Evolutionary conservation across 2,113 vertebrate genomes (phyloP).

Genomic region (Mormoops blainvillei): DNA sequence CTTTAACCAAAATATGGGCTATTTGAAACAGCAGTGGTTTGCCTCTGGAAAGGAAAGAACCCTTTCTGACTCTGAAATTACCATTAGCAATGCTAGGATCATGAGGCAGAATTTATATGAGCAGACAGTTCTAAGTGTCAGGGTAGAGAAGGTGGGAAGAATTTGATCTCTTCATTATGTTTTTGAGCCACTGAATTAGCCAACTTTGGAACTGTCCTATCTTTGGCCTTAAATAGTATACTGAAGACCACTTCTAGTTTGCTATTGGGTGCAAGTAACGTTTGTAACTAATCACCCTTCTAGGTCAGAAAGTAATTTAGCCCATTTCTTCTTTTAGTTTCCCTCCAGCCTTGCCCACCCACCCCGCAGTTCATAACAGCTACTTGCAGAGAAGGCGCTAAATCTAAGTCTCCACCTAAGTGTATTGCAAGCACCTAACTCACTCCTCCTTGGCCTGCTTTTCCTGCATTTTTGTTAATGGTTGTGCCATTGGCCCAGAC

Average conservation of each 20-base stretch:
- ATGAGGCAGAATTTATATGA: conserved; percentile 23
- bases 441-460: not conserved
- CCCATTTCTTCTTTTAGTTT: conserved; percentile 7
- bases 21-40: not conserved
- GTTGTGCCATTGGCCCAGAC: not conserved
- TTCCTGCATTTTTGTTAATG: not conserved
- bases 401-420: not conserved
- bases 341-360: not conserved
- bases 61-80: conserved; percentile 2
- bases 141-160: not conserved
- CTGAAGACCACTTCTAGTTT: not conserved
- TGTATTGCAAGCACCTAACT: not conserved
- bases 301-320: not conserved
- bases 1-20: not conserved
- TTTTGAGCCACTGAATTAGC: conserved; percentile 10
- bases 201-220: not conserved
- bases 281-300: not conserved
- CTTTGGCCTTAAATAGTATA: not conserved
- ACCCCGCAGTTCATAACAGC: not conserved
- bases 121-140: not conserved
- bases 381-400: not conserved
- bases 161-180: not conserved
- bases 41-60: not conserved
- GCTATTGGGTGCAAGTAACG: not conserved
- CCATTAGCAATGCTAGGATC: not conserved